Base-by-base conservation (phyloP, 2,113 vertebrate species). In the Tachuris rubrigastra region DNA sequence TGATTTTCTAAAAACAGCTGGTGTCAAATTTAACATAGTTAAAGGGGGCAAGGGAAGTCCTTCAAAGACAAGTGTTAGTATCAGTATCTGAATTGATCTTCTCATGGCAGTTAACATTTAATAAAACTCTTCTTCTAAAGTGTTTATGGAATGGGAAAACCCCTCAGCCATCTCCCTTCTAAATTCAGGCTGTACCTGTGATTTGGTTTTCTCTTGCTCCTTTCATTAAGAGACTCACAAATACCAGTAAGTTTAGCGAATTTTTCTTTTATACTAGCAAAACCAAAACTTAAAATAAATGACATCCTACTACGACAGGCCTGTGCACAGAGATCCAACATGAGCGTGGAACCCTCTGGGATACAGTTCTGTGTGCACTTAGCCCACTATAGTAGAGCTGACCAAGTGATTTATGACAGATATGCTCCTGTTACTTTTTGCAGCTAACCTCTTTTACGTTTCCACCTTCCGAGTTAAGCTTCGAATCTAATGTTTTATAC, bases 341-440 rank as follows among this genome's bases (percentile, higher is more conserved):
- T 1, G 19, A 69, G 25, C 50, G 9, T 37, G 21, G 30, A 90
- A 53, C 39, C 50, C 37, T 9, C 3, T 7, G 35, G 44, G 30
- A 37, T 20, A 13, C 6, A 21, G 27, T 27, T 91, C 60, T 73
- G 7, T 37, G 19, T 35, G 37, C 22, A 16, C 18, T 52, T 27
- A 15, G 25, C n/a, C 8, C 21, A 1, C 1, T 8, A n/a, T 3
- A 55, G 21, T 7, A 4, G 27, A 72, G 30, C 9, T 59, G 10
- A 44, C 30, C 30, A 50, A 35, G 21, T 66, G 59, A 47, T 35
- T 58, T 37, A 66, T 27, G 28, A 28, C 39, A 58, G 42, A 30
- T 15, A 5, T 28, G 19, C 13, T 94, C 41, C 49, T 76, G 41
- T 28, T 49, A 4, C 59, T 22, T 56, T 90, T 52, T 80, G 50